Percentiles rank a stretch among this genome's conserved stretches.
Evolutionary conservation across 2,113 vertebrate species (phyloP).

Genomic region (Scalopus aquaticus): DNA sequence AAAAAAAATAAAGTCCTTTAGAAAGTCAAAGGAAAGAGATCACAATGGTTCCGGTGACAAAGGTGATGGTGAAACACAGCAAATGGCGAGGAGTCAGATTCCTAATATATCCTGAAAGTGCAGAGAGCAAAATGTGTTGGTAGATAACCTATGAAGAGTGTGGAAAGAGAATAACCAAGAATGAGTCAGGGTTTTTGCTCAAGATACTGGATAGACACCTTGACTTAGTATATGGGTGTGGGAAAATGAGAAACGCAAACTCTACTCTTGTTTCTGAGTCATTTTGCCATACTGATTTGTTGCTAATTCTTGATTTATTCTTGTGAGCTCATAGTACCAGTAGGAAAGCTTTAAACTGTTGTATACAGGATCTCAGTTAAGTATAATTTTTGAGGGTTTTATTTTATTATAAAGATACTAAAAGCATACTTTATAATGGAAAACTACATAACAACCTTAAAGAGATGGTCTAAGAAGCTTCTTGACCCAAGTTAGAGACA

Average conservation of each 20-base stretch:
- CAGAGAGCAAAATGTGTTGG: neutral
- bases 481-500: neutral
- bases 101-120: neutral
- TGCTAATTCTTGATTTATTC: constrained; percentile 15
- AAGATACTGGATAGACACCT: neutral
- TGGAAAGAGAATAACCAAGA: neutral
- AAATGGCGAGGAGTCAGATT: neutral
- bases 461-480: neutral
- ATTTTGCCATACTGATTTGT: neutral
- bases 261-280: neutral
- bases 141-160: neutral
- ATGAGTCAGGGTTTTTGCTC: neutral
- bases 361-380: neutral
- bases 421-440: neutral
- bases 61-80: neutral
- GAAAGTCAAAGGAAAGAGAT: neutral
- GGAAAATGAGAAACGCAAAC: neutral
- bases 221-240: neutral
- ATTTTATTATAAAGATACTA: neutral
- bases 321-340: neutral
- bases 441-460: neutral
- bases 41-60: neutral
- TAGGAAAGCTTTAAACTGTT: constrained; percentile 5
- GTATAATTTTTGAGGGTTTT: neutral
- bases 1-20: neutral